These are phyloP conservation scores for Hylomyscus alleni DNA, from an alignment of 2,797 vertebrate species.

Conservation along the genomic window DNA sequence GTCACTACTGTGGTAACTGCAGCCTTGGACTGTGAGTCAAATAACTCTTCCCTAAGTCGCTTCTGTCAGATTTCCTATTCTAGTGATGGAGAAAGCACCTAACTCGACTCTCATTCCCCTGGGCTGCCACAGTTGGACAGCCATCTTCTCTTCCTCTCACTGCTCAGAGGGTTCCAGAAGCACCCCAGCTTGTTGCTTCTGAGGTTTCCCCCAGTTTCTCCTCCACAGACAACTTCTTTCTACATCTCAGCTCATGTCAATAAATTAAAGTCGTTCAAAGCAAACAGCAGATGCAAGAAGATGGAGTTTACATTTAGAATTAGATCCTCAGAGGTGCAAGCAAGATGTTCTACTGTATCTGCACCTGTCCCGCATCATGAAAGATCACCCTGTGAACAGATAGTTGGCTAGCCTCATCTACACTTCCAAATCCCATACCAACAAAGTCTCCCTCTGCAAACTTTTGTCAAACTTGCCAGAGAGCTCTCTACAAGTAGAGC, in stretches of 20 bases:
- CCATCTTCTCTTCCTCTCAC: background rate
- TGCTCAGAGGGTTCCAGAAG: rapidly evolving
- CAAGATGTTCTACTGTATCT: background rate
- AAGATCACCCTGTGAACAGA: background rate
- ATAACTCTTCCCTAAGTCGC: background rate
- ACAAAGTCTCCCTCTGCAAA: background rate
- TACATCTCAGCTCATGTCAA: background rate
- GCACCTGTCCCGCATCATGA: background rate
- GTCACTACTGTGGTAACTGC: background rate
- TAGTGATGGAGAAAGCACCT: background rate
- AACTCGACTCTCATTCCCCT: background rate
- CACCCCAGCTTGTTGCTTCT: background rate
- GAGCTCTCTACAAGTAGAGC: background rate
- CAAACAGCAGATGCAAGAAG: background rate
- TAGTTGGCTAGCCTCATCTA: background rate
- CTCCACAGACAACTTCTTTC: background rate
- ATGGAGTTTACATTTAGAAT: background rate
- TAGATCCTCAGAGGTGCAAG: no score
- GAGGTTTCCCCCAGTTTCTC: background rate
- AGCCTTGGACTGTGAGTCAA: no score
- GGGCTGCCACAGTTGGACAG: rapidly evolving
- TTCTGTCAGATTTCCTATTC: background rate
- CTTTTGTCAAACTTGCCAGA: background rate
- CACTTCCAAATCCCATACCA: background rate
- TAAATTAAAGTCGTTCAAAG: background rate